Evolutionary conservation across 2,113 vertebrate species (phyloP).

Genomic region (Protobothrops flavoviridis): DNA sequence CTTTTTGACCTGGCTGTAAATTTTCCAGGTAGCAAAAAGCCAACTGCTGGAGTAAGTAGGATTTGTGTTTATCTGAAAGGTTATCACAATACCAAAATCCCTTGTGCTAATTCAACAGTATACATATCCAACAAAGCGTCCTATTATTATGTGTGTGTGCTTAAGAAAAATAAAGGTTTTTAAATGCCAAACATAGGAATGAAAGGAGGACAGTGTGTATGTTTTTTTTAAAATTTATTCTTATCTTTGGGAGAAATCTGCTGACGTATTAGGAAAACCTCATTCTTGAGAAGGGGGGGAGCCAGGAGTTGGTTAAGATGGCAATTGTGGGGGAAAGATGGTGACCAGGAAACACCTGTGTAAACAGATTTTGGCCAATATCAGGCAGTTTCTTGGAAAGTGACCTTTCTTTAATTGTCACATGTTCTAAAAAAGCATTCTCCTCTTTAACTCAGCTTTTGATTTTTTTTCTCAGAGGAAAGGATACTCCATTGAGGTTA

Average conservation of each 20-base stretch:
- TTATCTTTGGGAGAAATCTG: background rate
- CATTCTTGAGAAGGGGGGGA: background rate
- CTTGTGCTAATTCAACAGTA: background rate
- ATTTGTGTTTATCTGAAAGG: background rate
- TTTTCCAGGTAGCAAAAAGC: background rate
- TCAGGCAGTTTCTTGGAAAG: background rate
- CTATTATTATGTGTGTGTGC: background rate
- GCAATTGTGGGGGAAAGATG: background rate
- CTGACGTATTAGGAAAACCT: background rate
- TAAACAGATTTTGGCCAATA: background rate
- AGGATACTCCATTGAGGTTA: background rate
- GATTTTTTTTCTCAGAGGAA: background rate
- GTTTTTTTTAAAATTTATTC: background rate
- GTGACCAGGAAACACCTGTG: conserved; percentile 34
- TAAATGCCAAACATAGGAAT: background rate
- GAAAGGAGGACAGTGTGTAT: background rate
- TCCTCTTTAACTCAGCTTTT: background rate
- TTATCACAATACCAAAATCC: background rate
- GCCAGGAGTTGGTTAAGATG: background rate
- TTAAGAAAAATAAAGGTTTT: background rate
- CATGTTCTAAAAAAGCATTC: rapidly evolving
- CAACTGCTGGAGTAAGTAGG: background rate
- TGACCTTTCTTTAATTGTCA: background rate
- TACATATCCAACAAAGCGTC: background rate
- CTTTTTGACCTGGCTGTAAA: background rate